Percentiles rank a stretch among this genome's conserved stretches.
These are phyloP conservation scores for Cheirogaleus medius DNA, from an alignment of 2,113 vertebrate genomes.

Conservation along the genomic window DNA sequence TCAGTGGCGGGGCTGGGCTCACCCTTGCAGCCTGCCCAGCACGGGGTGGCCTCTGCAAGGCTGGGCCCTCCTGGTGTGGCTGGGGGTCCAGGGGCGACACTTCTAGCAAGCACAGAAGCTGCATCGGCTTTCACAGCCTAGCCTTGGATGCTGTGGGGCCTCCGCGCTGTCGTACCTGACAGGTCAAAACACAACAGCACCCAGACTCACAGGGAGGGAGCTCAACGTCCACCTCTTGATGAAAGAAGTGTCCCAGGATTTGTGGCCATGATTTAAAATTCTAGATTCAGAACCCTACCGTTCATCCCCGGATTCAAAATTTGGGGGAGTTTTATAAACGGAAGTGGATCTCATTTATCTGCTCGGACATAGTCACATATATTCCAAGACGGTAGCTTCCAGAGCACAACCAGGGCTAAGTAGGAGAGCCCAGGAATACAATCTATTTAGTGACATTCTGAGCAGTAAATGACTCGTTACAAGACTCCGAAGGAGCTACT, in stretches of 20 bases:
- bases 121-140: rapidly evolving
- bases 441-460: too few species aligned
- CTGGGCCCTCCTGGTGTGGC: not conserved
- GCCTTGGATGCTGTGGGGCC: rapidly evolving
- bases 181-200: not conserved
- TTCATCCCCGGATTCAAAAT: not conserved
- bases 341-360: not conserved
- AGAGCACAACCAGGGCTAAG: not conserved
- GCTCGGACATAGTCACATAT: not conserved
- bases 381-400: not conserved
- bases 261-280: not conserved
- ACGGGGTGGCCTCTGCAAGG: not conserved
- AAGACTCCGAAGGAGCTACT: not conserved
- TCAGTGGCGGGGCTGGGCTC: not conserved
- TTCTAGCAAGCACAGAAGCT: not conserved
- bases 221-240: rapidly evolving
- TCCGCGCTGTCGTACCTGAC: rapidly evolving
- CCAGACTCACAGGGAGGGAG: too few species aligned
- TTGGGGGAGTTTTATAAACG: not conserved
- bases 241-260: too few species aligned
- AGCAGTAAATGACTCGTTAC: too few species aligned
- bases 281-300: not conserved
- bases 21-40: not conserved
- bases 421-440: not conserved
- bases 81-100: rapidly evolving